These are phyloP conservation scores for Adelosebastes latens DNA, from an alignment of 2,797 vertebrate genomes.

Conservation along the genomic window DNA sequence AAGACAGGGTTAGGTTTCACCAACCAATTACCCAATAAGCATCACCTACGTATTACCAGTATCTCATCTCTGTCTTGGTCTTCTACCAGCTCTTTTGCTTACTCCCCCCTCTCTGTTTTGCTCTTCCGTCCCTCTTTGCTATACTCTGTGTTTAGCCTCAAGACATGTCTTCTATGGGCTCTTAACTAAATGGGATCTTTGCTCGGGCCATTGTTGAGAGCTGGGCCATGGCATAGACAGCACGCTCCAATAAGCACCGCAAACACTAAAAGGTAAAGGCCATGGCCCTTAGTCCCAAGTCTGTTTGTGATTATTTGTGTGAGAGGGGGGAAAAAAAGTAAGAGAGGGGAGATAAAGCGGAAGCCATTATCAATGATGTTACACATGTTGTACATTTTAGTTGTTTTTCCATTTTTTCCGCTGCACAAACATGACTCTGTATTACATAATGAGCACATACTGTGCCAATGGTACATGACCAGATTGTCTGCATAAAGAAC, in stretches of 20 bases:
- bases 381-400: neutral
- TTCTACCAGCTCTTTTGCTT: constrained; percentile 14
- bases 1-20: neutral
- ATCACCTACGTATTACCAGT: neutral
- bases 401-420: neutral
- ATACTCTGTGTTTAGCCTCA: constrained; percentile 60
- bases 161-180: constrained; percentile 74
- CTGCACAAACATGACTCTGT: neutral
- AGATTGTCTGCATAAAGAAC: neutral
- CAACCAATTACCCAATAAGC: neutral
- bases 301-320: constrained; percentile 34
- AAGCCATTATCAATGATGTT: constrained; percentile 30
- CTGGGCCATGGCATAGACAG: constrained; percentile 65
- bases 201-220: constrained; percentile 78
- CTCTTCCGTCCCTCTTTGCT: constrained; percentile 44
- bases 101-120: constrained; percentile 11
- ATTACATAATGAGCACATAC: constrained; percentile 20
- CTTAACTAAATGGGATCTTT: constrained; percentile 82
- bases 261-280: constrained; percentile 77
- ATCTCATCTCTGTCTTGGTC: neutral
- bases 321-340: neutral
- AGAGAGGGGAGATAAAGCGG: neutral
- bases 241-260: constrained; percentile 81
- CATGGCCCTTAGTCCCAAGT: constrained; percentile 43
- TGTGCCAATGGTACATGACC: neutral